Base-by-base conservation (phyloP, 2,797 vertebrate genomes). In the Caiman crocodilus region DNA sequence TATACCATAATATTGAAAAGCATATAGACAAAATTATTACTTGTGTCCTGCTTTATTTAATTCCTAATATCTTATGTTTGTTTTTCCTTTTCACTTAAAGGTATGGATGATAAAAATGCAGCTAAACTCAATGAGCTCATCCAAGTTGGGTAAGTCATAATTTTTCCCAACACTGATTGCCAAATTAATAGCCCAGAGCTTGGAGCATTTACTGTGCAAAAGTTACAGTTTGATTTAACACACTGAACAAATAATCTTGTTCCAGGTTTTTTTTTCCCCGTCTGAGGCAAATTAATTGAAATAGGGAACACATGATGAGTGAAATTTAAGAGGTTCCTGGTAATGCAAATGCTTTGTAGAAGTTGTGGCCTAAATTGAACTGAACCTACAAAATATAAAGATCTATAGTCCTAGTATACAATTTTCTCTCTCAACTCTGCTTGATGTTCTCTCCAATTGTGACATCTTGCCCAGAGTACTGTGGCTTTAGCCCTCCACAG, bases 41-140 rank as follows among this genome's bases (percentile, higher is more conserved):
- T 87, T 12, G 1, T 79, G 21, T 32, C 35, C 7, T 88, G 0
- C 81, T 4, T 67, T 35, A 3, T 28, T 65, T 55, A 55, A 65
- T 64, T 91, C 7, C 16, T 82, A 89, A 91, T 87, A 79, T 4
- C 7, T 28, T 92, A 20, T 94, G 14, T 25, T 58, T 75, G 20
- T 91, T 96, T 50, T 94, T 92, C 64, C 79, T 35, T 97, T 97
- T 83, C 50, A 1, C 57, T 75, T 93, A 55, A 98, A 99, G 99
- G 99, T 97, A 99, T 99, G 99, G 99, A 99, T 90, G 99, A 99
- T 97, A 99, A 99, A 98, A 99, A 99, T 1, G 99, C 99, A 79
- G 96, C 98, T 30, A 99, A 99, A 97, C 98, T 99, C 93, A 99
- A 99, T 10, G 99, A 99, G 90, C 99, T 99, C 90, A 99, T 99